These are phyloP conservation scores for Mystacides longicornis DNA, from an alignment of 2,888 invertebrate genomes.

Conservation along the genomic window DNA sequence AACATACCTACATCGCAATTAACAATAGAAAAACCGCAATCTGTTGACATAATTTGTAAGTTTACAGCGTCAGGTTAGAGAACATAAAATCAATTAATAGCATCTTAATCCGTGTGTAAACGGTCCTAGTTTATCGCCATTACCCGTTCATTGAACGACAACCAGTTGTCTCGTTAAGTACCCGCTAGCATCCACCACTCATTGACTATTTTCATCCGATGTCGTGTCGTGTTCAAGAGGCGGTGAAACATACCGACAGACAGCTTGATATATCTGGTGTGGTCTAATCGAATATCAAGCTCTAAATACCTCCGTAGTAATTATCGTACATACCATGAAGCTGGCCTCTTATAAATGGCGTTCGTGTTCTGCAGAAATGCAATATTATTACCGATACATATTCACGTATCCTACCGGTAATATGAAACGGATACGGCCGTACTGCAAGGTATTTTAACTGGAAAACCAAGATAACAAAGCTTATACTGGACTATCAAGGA, in stretches of 20 bases:
- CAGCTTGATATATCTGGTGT: background rate
- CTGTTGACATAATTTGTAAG: too few species aligned
- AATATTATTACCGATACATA: too few species aligned
- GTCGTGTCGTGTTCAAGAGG: background rate
- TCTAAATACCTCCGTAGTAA: background rate
- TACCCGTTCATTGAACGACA: background rate
- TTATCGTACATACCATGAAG: background rate
- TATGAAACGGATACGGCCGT: too few species aligned
- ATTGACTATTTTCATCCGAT: background rate
- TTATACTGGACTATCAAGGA: too few species aligned
- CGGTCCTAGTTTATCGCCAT: background rate
- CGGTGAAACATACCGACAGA: slow-evolving; percentile 1
- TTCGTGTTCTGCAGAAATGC: background rate
- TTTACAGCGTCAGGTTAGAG: too few species aligned
- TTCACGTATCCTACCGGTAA: too few species aligned
- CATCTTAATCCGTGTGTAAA: background rate
- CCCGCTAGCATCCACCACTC: too few species aligned
- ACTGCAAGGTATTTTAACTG: too few species aligned
- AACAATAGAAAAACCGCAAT: too few species aligned
- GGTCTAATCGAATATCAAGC: background rate
- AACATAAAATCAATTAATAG: background rate
- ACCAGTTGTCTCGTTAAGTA: background rate
- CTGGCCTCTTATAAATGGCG: background rate
- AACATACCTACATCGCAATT: too few species aligned
- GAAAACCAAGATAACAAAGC: too few species aligned